Evolutionary conservation across 2,113 vertebrate genomes (phyloP), one percentile per base, ranked within the genome.

Genomic region (Paralichthys olivaceus): DNA sequence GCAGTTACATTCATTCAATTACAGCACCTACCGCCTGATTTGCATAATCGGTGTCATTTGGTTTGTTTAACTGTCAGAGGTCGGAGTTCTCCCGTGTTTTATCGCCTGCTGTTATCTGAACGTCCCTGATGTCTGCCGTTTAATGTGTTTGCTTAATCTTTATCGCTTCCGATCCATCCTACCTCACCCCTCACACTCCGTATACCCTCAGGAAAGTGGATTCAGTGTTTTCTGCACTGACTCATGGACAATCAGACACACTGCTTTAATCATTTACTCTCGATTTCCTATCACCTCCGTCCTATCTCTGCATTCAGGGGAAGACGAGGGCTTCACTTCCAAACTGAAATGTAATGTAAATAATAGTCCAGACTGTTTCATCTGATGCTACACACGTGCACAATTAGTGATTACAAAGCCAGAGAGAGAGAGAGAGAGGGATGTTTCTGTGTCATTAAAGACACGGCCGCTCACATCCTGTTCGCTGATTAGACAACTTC

Each of bases 401-500:
- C 65, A 83, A 80, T 88, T 69, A 87, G 54, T 29, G 51, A 29
- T 51, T 45, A 67, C 57, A 75, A 72, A 62, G 49, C 55, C 56
- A 64, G 43, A 49, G 57, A 56, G 69, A 59, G n/a, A 43, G 4
- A 69, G 57, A 53, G 69, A 60, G 34, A 25, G 4, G 65, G 81
- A 68, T 74, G 69, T 77, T 79, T 84, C 77, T 81, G 72, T 80
- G 43, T 47, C 43, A 47, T 47, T 47, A 47, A 47, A 47, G 43
- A 47, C 43, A 47, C 15, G 17, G 43, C 4, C 43, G 13, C 7
- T 47, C 43, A 81, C 73, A 62, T 90, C 84, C 89, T 79, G 70
- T 66, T 63, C 74, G 25, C 85, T 90, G 86, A 92, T 90, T 81
- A 80, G 47, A 20, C 73, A 37, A 71, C 76, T 86, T 83, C 79